These are phyloP conservation scores for Sebastes elongatus DNA, from an alignment of 2,797 vertebrate genomes.

Conservation along the genomic window DNA sequence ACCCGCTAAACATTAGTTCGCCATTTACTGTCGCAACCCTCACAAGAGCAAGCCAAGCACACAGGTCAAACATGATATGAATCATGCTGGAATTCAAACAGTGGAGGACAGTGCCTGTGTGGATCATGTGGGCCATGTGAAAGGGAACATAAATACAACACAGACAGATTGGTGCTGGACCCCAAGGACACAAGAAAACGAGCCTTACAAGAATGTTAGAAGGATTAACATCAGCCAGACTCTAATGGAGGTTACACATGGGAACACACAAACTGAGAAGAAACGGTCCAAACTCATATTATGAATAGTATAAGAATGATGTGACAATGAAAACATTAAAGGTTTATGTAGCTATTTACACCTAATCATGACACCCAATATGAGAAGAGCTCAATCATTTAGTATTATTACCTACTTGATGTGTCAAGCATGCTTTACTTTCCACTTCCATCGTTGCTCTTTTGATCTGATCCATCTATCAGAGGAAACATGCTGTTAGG, in stretches of 20 bases:
- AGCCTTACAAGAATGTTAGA: neutral
- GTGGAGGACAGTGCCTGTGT: neutral
- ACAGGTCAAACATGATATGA: neutral
- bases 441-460: neutral
- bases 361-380: neutral
- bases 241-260: neutral
- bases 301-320: neutral
- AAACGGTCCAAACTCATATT: neutral
- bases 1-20: neutral
- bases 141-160: neutral
- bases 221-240: neutral
- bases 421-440: neutral
- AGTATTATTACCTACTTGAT: neutral
- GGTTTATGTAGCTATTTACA: neutral
- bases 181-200: neutral
- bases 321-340: neutral
- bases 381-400: neutral
- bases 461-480: neutral
- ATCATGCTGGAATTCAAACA: neutral
- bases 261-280: neutral
- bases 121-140: neutral
- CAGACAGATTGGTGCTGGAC: neutral
- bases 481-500: slow-evolving; percentile 28
- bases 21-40: slow-evolving; percentile 1
- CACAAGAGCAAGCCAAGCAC: neutral